Base-by-base conservation (phyloP, 2,888 invertebrate species). In the Lagria hirta region DNA sequence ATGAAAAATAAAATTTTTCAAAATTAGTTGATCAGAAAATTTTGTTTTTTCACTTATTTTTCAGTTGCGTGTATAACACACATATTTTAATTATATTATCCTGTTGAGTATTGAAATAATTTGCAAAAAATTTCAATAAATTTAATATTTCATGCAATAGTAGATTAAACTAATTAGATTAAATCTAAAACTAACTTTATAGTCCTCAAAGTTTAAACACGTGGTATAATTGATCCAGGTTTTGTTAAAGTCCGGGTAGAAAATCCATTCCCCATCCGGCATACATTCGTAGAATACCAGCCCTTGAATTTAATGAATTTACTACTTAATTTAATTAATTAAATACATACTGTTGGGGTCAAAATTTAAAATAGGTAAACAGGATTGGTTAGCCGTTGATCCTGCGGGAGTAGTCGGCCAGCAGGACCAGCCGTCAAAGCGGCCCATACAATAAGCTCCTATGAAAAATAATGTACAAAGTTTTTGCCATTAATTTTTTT, bases 171-270 rank as follows among this genome's bases (percentile, higher is more conserved):
- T 13, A 32, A 24, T 13, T 7, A 11, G 6, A n/a, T n/a, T n/a
- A n/a, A 33, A 14, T 37, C 21, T 35, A 16, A 23, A 18, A 70
- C 78, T 79, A 68, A 86, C 86, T 62, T 75, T 75, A 29, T 84
- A 73, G 60, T 84, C 85, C 21, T 79, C 82, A 23, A 80, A 59
- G 66, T 88, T 84, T 47, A 93, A 76, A 72, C 94, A 94, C 24
- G 86, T 87, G 35, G 91, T 92, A 73, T 94, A 94, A 74, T 94
- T 93, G 57, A 91, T 88, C 92, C 93, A 94, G 13, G 84, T 78
- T 58, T 76, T 78, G 63, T 86, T 84, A 32, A 82, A 85, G 45
- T 75, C 76, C 5, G 88, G 88, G 71, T 90, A 88, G 43, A 77
- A 79, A 70, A 83, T 91, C 94, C 94, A 94, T 29, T 83, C 81